Evolutionary conservation across 1,140 invertebrate species (phyloP).

Genomic region (Dinothrombium tinctorium): DNA sequence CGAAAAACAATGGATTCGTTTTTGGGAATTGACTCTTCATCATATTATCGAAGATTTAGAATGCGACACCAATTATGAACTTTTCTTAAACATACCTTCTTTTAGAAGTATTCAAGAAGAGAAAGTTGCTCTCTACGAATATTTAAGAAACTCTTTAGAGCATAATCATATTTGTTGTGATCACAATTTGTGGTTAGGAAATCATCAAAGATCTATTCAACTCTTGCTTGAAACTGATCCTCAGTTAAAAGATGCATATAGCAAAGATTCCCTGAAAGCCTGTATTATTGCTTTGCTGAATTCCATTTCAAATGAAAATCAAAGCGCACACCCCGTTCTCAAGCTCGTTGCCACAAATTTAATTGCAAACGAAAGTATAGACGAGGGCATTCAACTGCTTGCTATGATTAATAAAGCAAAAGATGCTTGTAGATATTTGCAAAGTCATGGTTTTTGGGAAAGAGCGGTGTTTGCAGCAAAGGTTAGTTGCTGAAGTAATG

Average conservation of each 20-base stretch:
- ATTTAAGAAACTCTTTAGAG: constrained; percentile 26
- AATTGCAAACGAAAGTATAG: constrained; percentile 32
- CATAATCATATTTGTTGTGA: constrained; percentile 25
- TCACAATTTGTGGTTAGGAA: constrained; percentile 29
- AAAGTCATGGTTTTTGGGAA: constrained; percentile 35
- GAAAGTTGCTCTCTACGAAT: constrained; percentile 28
- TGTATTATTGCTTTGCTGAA: constrained; percentile 32
- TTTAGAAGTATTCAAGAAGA: constrained; percentile 25
- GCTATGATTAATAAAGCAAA: constrained; percentile 38
- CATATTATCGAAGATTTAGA: constrained; percentile 18
- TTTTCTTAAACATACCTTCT: constrained; percentile 4
- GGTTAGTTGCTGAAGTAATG: constrained; percentile 20
- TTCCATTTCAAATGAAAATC: constrained; percentile 18
- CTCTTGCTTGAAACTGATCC: constrained; percentile 35
- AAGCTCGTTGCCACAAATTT: constrained; percentile 45
- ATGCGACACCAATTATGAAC: constrained; percentile 1
- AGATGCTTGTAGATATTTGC: constrained; percentile 41
- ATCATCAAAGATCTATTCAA: constrained; percentile 33
- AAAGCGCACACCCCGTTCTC: constrained; percentile 32
- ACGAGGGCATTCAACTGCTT: constrained; percentile 38
- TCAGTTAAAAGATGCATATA: background rate
- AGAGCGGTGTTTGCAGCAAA: constrained; percentile 36
- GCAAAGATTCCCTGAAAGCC: constrained; percentile 21
- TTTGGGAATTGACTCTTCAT: constrained; percentile 28
- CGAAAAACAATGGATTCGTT: constrained; percentile 28